Percentiles rank a stretch among this genome's conserved stretches.
These are phyloP conservation scores for Chondrilla cf. caribensis DNA, from an alignment of 37 sponge, comb jelly and placozoan species.

Conservation along the genomic window DNA sequence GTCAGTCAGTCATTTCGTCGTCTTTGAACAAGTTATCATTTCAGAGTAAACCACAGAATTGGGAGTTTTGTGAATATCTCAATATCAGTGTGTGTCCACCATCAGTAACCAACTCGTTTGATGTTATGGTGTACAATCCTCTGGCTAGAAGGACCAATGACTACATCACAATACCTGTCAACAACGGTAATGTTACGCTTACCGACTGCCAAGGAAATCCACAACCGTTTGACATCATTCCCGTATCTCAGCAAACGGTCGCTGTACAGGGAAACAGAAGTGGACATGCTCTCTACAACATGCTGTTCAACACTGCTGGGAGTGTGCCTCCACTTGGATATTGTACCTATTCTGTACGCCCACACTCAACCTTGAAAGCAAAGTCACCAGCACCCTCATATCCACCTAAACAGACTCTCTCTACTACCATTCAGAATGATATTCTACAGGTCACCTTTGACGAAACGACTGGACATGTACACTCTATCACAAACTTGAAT, in stretches of 20 bases:
- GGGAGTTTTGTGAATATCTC: slow-evolving; percentile 72
- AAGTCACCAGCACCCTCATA: neutral
- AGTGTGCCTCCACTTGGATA: slow-evolving; percentile 65
- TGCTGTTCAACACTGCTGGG: slow-evolving; percentile 22
- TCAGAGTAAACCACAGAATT: slow-evolving; percentile 8
- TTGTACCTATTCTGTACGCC: slow-evolving; percentile 49
- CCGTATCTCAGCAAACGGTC: slow-evolving; percentile 34
- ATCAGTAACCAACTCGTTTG: slow-evolving; percentile 50
- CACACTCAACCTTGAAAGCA: neutral
- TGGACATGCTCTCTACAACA: slow-evolving; percentile 47
- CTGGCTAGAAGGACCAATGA: slow-evolving; percentile 32
- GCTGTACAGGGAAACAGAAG: slow-evolving; percentile 31
- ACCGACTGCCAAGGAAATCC: slow-evolving; percentile 15
- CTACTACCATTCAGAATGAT: neutral
- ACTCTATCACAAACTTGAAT: slow-evolving; percentile 31
- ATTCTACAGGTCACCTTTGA: slow-evolving; percentile 45
- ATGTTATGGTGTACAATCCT: slow-evolving; percentile 84
- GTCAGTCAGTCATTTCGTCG: slow-evolving; percentile 24
- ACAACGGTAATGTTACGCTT: neutral
- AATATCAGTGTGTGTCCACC: slow-evolving; percentile 81
- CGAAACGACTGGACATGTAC: slow-evolving; percentile 48
- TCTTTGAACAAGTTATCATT: slow-evolving; percentile 32
- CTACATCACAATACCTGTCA: slow-evolving; percentile 46
- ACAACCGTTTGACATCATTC: slow-evolving; percentile 26
- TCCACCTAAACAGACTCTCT: neutral